Conservation (phyloP, 2,113 vertebrate genomes). For the Labeo catla region DNA sequence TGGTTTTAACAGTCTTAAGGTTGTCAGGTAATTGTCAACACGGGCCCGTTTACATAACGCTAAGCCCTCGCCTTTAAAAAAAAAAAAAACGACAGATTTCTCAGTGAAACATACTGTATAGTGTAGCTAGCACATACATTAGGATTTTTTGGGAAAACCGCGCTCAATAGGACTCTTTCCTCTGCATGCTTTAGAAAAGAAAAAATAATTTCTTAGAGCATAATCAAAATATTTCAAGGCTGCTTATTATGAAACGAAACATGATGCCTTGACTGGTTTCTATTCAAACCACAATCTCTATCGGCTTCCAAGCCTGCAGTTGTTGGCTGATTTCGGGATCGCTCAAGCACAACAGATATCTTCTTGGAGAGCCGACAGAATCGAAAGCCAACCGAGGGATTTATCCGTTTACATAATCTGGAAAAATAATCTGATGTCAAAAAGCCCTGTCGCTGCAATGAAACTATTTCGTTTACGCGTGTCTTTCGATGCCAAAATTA, state of each 20-base stretch:
- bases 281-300: constrained; percentile 37
- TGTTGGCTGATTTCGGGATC: constrained; percentile 33
- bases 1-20: constrained; percentile 79
- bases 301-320: constrained; percentile 34
- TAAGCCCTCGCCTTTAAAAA: constrained; percentile 30
- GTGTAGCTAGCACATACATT: background rate
- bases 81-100: background rate
- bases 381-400: constrained; percentile 53
- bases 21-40: constrained; percentile 69
- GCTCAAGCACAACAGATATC: constrained; percentile 40
- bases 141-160: background rate
- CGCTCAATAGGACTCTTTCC: constrained; percentile 3
- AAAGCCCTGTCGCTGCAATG: constrained; percentile 31
- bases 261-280: constrained; percentile 53
- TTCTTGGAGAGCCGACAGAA: constrained; percentile 47
- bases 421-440: constrained; percentile 34
- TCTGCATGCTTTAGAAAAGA: background rate
- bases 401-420: constrained; percentile 52
- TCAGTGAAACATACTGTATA: background rate
- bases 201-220: background rate
- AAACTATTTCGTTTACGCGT: background rate
- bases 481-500: background rate
- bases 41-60: background rate
- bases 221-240: constrained; percentile 31
- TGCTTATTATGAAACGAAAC: constrained; percentile 45